Base-by-base conservation (phyloP, 1,140 invertebrate species). In the Megalopta genalis region DNA sequence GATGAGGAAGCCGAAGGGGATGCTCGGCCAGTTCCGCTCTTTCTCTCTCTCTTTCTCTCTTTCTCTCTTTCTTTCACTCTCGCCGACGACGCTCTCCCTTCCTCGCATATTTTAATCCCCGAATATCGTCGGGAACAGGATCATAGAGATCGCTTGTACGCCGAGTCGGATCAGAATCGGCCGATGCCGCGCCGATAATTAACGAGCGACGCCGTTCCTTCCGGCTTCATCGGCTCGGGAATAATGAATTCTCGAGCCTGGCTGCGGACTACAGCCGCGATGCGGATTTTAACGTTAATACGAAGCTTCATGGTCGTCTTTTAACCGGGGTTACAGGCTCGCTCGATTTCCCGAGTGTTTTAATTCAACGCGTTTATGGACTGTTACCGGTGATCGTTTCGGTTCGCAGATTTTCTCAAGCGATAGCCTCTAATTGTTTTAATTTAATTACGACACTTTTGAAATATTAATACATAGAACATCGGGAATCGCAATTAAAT, bases 1-100 rank as follows among this genome's bases (percentile, higher is more conserved):
- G 77, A 86, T 80, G 80, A 65, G 54, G 27, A 21, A 37, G 62
- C 39, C 42, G 64, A 80, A 81, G 59, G 76, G 76, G 80, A 69
- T 60, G 75, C 18, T 39, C 8, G 71, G 46, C 77, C 72, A 75
- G 81, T 69, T 78, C 42, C 57, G 21, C 74, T 62, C 16, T 32
- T 14, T n/a, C 54, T 21, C 49, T 52, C 18, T 52, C 14, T 21
- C 49, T 52, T 0, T 52, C 16, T 52, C 18, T 46, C 42, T 46
- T 2, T 12, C 42, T 46, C 10, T 46, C 42, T 46, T 9, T 46
- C 42, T 46, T 0, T 42, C 39, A 4, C 39, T 42, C 39, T 42
- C 39, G 7, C 39, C 0, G 14, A 46, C 54, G n/a, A 18, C 27
- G 9, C 54, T n/a, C n/a, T n/a, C n/a, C 1, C 65, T 42, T 63